phyloP scores from a whole-genome alignment of 92 coral and sea anemone genomes.

The Heteractis magnifica region DNA sequence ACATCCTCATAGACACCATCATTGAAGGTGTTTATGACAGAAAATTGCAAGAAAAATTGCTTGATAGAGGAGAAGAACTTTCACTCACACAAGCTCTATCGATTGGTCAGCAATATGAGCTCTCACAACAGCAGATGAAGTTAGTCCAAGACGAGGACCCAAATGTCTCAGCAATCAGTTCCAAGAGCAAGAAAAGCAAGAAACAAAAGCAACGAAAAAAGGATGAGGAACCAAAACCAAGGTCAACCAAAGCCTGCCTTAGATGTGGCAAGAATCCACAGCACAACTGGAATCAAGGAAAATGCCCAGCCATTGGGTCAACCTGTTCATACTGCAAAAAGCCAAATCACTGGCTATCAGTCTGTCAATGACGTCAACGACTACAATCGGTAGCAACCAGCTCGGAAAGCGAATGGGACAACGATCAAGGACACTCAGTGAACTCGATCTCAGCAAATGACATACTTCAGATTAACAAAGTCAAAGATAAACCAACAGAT shows the following conservation, averaged over 20 bases:
- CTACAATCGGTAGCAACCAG: constrained; percentile 14
- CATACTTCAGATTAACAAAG: no score
- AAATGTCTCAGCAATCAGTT: constrained; percentile 10
- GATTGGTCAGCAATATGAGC: constrained; percentile 22
- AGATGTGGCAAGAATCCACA: constrained; percentile 43
- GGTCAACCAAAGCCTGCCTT: not conserved
- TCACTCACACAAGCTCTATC: constrained; percentile 22
- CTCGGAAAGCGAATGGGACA: constrained; percentile 6
- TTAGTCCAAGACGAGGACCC: constrained; percentile 39
- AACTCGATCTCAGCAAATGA: no score
- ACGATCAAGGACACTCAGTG: no score
- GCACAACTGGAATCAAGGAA: constrained; percentile 44
- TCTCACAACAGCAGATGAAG: constrained; percentile 34
- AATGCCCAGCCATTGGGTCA: constrained; percentile 41
- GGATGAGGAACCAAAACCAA: no score
- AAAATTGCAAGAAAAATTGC: constrained; percentile 40
- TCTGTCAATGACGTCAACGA: constrained; percentile 19
- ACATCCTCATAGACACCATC: constrained; percentile 49
- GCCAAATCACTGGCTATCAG: constrained; percentile 32
- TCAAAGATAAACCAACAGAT: not conserved
- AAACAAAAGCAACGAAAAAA: constrained; percentile 9
- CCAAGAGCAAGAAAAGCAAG: not conserved
- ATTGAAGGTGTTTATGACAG: constrained; percentile 45
- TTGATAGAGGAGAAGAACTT: constrained; percentile 47
- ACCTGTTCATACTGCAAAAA: constrained; percentile 41